Evolutionary conservation across 2,888 invertebrate species (phyloP), one percentile per base, ranked within the genome.

Genomic region (Chrysotoxum bicinctum): DNA sequence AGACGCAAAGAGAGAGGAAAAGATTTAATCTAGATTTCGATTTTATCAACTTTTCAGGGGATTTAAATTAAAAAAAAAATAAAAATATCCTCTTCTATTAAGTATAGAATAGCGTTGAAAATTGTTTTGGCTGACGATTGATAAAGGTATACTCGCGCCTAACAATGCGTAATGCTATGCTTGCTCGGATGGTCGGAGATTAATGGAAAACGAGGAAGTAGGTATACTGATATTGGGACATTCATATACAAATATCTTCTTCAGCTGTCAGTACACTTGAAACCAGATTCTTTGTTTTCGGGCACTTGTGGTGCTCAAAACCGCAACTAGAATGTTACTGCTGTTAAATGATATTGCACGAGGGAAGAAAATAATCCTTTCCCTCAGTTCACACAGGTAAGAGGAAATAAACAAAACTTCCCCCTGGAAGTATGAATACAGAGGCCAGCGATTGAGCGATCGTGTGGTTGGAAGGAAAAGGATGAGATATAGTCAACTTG

Each of bases 161-260:
- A 50, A 16, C 50, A 73, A 73, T 50, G 60, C 73, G 21, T 50
- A 16, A 35, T 73, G 56, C 48, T 72, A 58, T 48, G 9, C 48
- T n/a, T n/a, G n/a, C n/a, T n/a, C n/a, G n/a, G n/a, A 1, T 21
- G 64, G 48, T 43, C n/a, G 9, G 14, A 66, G 45, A 48, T 16
- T 32, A 66, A 66, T 50, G 66, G 50, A 37, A 48, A 52, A 74
- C 37, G 30, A 48, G 74, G 54, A 45, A 64, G 73, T 62, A 50
- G n/a, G n/a, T n/a, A n/a, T n/a, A n/a, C 14, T 52, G 52, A 62
- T 16, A 64, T 74, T 74, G 54, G 40, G n/a, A 64, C 52, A 32
- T 64, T 43, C 19, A 21, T 54, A 16, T 54, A 54, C 26, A 74
- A 74, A 48, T 74, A 64, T 19, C 50, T 54, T 16, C 32, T 32